A percentile compares a stretch with the other conserved stretches of the same genome.
Conservation (phyloP, 2,797 vertebrate species). For the Protosalanx chinensis region DNA sequence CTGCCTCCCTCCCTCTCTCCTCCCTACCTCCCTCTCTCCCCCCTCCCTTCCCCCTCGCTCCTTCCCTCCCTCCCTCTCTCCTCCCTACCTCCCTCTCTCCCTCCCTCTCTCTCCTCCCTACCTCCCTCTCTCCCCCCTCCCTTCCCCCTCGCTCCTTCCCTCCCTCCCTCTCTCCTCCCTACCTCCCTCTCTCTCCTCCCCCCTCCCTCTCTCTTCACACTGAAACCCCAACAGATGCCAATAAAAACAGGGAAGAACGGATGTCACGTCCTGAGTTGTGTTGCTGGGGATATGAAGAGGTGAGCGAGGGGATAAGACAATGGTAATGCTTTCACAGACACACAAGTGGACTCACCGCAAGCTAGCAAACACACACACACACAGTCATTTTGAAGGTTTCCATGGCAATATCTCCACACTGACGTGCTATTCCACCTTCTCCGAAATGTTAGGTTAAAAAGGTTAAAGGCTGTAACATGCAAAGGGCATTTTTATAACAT, state of each 20-base stretch:
- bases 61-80: neutral
- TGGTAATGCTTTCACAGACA: constrained; percentile 2
- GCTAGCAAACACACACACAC: constrained; percentile 10
- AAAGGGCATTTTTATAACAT: neutral
- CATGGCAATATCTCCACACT: neutral
- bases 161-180: neutral
- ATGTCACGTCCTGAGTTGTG: constrained; percentile 5
- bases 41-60: too few species aligned
- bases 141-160: too few species aligned
- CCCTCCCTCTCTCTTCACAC: neutral
- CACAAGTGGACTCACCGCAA: neutral
- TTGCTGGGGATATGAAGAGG: neutral
- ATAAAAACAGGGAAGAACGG: constrained; percentile 1
- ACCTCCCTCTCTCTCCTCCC: too few species aligned
- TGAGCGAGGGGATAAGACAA: neutral
- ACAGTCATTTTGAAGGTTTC: neutral
- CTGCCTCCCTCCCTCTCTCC: neutral
- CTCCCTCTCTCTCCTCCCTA: neutral
- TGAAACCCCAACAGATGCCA: neutral
- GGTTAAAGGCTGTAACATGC: neutral
- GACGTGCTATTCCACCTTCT: neutral
- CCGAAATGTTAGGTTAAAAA: neutral
- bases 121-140: neutral
- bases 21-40: neutral
- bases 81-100: neutral